These are phyloP conservation scores for Troides aeacus DNA, from an alignment of 2,888 invertebrate species.

Conservation along the genomic window DNA sequence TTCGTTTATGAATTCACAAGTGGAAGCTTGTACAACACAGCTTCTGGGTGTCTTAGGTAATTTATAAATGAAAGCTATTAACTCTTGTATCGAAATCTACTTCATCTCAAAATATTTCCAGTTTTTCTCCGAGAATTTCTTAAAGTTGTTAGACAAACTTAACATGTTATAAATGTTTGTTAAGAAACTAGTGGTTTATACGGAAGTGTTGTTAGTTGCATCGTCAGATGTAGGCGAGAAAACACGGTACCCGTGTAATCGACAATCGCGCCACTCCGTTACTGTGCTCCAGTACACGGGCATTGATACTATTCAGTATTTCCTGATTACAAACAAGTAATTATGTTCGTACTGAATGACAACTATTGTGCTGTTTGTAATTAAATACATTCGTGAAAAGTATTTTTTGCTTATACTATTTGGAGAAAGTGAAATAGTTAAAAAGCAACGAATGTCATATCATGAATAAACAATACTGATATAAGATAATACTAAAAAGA, in stretches of 20 bases:
- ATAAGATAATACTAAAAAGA: no score
- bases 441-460: no score
- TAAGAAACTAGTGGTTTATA: background rate
- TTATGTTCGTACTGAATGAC: constrained; percentile 7
- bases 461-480: no score
- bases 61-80: no score
- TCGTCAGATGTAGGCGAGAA: constrained; percentile 19
- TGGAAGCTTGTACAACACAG: no score
- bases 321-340: constrained; percentile 12
- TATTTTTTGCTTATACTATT: no score
- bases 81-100: no score
- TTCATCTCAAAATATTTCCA: no score
- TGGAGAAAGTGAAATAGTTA: no score
- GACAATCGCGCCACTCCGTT: constrained; percentile 15
- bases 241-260: constrained; percentile 13
- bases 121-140: background rate
- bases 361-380: background rate
- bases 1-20: background rate
- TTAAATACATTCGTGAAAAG: background rate
- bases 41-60: no score
- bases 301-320: constrained; percentile 9
- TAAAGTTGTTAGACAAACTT: background rate
- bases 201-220: constrained; percentile 6
- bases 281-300: constrained; percentile 7
- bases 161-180: background rate